Conservation (phyloP, 2,113 vertebrate species). For the Ornithorhynchus anatinus region DNA sequence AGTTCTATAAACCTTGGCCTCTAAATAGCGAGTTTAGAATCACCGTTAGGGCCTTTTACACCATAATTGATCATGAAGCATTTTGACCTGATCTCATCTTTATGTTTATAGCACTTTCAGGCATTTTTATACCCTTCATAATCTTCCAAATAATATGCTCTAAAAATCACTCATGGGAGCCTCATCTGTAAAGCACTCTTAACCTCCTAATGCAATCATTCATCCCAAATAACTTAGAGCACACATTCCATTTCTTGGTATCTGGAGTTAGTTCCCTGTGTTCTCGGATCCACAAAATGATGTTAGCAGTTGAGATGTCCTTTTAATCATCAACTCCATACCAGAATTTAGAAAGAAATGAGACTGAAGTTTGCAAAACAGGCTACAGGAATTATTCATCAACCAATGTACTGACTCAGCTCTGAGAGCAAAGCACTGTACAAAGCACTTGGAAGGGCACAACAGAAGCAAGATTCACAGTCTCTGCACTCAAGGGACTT, state of each 20-base stretch:
- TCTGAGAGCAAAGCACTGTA: too few species aligned
- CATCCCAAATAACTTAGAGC: neutral
- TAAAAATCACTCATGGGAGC: neutral
- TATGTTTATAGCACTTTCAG: neutral
- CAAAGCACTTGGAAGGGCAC: too few species aligned
- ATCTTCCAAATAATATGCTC: neutral
- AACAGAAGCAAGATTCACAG: too few species aligned
- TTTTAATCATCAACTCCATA: neutral
- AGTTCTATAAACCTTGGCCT: too few species aligned
- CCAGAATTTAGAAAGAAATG: neutral
- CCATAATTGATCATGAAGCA: neutral
- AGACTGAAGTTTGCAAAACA: neutral
- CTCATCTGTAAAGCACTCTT: neutral
- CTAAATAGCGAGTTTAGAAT: neutral
- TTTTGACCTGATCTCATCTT: constrained; percentile 1
- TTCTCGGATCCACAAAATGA: constrained; percentile 11
- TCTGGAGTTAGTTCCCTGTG: constrained; percentile 1
- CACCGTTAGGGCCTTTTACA: neutral
- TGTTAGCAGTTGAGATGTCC: neutral
- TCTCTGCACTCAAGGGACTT: too few species aligned
- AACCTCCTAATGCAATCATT: neutral
- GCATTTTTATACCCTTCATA: constrained; percentile 14
- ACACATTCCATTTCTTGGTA: neutral
- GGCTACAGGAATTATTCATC: neutral
- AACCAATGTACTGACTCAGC: too few species aligned